Conservation (phyloP, 2,888 invertebrate genomes). For the Cryptocheilus praepositus region DNA sequence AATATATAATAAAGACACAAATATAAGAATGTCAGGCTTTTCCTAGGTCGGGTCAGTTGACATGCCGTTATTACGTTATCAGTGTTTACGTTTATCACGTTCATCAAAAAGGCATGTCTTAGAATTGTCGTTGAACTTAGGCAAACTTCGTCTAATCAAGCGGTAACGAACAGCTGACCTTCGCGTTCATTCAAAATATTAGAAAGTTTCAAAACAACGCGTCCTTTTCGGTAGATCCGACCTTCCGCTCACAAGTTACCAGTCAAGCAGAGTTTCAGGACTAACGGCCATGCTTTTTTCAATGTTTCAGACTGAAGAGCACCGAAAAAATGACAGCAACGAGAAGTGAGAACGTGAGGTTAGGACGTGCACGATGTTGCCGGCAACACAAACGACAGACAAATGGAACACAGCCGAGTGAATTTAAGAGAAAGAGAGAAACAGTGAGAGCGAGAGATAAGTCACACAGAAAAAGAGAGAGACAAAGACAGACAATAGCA, state of each 20-base stretch:
- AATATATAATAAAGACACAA: conserved; percentile 62
- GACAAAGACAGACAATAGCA: background rate
- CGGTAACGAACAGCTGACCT: background rate
- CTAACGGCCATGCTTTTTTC: conserved; percentile 33
- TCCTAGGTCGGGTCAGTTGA: conserved; percentile 27
- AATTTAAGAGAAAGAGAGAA: background rate
- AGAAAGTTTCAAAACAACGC: no score
- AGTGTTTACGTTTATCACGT: conserved; percentile 11
- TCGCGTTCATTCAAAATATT: no score
- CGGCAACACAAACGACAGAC: conserved; percentile 18
- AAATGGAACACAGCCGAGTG: background rate
- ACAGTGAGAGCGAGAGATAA: conserved; percentile 1
- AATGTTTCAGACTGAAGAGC: conserved; percentile 51
- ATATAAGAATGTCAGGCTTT: conserved; percentile 35
- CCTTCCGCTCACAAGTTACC: no score
- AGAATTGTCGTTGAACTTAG: background rate
- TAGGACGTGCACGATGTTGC: conserved; percentile 41
- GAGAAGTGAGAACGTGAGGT: conserved; percentile 39
- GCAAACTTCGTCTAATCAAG: background rate
- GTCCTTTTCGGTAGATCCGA: no score
- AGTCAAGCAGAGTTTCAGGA: background rate
- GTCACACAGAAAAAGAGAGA: no score
- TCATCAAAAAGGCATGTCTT: background rate
- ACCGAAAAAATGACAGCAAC: conserved; percentile 19
- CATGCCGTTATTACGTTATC: conserved; percentile 13